Percentiles rank a stretch among this genome's conserved stretches.
Evolutionary conservation across 1,140 invertebrate species (phyloP).

Genomic region (Drosophila ambigua): DNA sequence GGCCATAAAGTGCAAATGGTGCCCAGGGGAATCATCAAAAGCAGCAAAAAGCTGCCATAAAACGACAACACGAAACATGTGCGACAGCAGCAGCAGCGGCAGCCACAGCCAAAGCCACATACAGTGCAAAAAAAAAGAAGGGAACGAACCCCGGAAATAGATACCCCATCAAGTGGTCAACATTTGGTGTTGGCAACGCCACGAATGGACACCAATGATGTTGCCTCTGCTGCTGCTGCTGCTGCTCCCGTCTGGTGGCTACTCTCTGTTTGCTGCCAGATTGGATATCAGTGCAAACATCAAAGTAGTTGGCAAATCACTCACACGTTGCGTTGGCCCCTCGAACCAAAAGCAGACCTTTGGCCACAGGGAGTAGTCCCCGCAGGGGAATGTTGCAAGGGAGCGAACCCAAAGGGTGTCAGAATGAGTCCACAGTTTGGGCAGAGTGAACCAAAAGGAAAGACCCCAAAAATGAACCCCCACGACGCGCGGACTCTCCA

Average conservation of each 20-base stretch:
- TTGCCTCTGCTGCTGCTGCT: neutral
- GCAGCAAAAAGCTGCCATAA: constrained; percentile 72
- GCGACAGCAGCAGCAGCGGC: constrained; percentile 37
- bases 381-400: neutral
- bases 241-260: neutral
- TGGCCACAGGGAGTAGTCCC: no score
- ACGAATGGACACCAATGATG: neutral
- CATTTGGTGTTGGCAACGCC: constrained; percentile 18
- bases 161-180: constrained; percentile 71
- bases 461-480: no score
- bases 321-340: constrained; percentile 43
- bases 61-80: constrained; percentile 65
- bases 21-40: constrained; percentile 74
- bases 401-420: no score
- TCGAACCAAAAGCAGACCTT: constrained; percentile 38
- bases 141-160: constrained; percentile 50
- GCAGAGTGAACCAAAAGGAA: no score
- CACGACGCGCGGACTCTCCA: no score
- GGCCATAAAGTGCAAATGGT: constrained; percentile 77
- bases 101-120: neutral
- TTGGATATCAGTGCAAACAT: constrained; percentile 65
- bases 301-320: constrained; percentile 68
- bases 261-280: constrained; percentile 37
- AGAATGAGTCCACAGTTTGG: no score
- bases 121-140: neutral